Conservation (phyloP, 1,140 invertebrate species). For the Heliothis virescens region DNA sequence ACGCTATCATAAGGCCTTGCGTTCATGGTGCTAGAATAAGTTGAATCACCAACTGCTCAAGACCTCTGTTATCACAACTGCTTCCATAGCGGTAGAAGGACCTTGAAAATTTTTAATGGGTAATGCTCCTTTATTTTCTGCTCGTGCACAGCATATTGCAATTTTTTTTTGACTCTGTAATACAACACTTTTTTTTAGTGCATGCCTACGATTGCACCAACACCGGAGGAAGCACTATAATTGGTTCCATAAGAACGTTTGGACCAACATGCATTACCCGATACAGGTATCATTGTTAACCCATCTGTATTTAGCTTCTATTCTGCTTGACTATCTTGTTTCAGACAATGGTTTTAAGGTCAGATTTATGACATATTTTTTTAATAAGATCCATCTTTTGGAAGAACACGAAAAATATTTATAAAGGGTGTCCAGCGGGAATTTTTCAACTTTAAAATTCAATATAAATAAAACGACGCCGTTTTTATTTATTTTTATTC, state of each 20-base stretch:
- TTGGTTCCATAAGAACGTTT: not conserved
- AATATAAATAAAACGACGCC: no score
- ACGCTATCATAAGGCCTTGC: not conserved
- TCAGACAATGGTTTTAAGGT: slow-evolving; percentile 49
- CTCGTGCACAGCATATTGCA: not conserved
- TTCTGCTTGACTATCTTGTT: slow-evolving; percentile 49
- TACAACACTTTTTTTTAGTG: not conserved
- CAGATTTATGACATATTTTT: slow-evolving; percentile 39
- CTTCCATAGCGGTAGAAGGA: not conserved
- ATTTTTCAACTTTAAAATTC: no score
- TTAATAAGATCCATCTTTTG: slow-evolving; percentile 22
- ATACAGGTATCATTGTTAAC: not conserved
- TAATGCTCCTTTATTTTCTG: not conserved
- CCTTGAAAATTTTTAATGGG: slow-evolving; percentile 5
- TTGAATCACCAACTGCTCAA: no score
- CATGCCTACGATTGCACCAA: not conserved
- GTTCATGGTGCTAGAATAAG: not conserved
- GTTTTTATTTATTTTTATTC: no score
- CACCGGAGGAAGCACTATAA: not conserved
- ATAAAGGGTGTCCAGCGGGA: no score
- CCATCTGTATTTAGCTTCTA: slow-evolving; percentile 16
- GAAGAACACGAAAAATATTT: slow-evolving; percentile 44
- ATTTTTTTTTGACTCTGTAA: not conserved
- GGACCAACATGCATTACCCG: not conserved
- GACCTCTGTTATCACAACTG: no score